Percentiles rank a stretch among this genome's conserved stretches.
Evolutionary conservation across 2,113 vertebrate species (phyloP).

Genomic region (Platysteira castanea): DNA sequence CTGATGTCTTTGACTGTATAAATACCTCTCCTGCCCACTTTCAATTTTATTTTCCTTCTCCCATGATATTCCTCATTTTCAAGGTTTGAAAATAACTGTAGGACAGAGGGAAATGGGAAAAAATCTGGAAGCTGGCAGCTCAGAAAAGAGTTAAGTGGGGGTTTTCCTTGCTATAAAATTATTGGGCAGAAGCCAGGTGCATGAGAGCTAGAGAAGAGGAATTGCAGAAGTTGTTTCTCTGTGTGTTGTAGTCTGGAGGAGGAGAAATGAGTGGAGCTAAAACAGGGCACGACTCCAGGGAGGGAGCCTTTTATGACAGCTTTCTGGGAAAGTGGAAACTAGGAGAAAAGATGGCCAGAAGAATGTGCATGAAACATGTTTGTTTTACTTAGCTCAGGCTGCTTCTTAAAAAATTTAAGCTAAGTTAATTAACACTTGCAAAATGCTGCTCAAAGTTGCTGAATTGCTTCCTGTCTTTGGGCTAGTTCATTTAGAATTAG

Average conservation of each 20-base stretch:
- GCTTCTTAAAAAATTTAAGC: not conserved
- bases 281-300: constrained; percentile 16
- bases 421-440: constrained; percentile 30
- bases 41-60: not conserved
- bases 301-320: constrained; percentile 39
- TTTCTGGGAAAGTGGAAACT: constrained; percentile 28
- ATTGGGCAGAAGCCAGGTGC: not conserved
- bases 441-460: not conserved
- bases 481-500: not conserved
- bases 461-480: not conserved
- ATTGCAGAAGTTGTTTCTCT: constrained; percentile 16
- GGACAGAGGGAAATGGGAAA: not conserved
- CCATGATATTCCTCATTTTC: not conserved
- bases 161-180: constrained; percentile 2
- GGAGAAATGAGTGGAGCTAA: constrained; percentile 2
- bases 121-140: not conserved
- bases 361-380: not conserved
- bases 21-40: not conserved
- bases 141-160: not conserved
- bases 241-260: constrained; percentile 8
- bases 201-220: not conserved
- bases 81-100: not conserved
- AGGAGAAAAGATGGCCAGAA: constrained; percentile 31
- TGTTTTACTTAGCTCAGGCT: constrained; percentile 25
- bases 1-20: not conserved